These are phyloP conservation scores for Rhopalosiphum padi DNA, from an alignment of 1,140 invertebrate species.

Conservation along the genomic window DNA sequence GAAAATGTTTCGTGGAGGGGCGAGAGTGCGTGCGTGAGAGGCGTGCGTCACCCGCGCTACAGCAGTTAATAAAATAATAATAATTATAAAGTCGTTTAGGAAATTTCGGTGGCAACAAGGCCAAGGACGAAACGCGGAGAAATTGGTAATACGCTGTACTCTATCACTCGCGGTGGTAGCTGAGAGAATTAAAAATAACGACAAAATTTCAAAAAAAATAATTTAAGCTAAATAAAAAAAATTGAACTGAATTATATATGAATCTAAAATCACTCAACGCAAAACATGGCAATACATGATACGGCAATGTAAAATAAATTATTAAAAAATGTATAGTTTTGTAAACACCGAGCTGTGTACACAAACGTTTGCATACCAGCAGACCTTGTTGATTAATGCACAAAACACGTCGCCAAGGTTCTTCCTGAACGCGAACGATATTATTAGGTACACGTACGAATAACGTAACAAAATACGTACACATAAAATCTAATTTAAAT, in stretches of 20 bases:
- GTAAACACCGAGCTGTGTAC: slow-evolving; percentile 36
- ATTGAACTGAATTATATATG: background rate
- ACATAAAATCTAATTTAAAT: background rate
- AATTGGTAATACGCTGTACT: background rate
- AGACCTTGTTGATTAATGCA: slow-evolving; percentile 52
- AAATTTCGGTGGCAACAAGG: slow-evolving; percentile 40
- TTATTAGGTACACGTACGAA: background rate
- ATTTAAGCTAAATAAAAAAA: background rate
- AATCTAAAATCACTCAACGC: background rate
- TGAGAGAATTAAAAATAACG: background rate
- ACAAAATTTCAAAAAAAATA: background rate
- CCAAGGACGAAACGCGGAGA: slow-evolving; percentile 42
- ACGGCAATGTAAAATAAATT: background rate
- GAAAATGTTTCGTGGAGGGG: background rate
- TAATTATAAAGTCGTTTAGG: slow-evolving; percentile 28
- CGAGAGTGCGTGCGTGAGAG: background rate
- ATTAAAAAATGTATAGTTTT: background rate
- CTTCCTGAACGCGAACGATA: slow-evolving; percentile 21
- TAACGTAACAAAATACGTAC: background rate
- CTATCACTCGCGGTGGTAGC: background rate
- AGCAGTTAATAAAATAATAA: background rate
- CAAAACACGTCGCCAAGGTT: slow-evolving; percentile 47
- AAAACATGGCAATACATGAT: too few species aligned
- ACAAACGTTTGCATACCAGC: background rate
- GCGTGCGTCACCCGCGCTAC: background rate